Conservation (phyloP, 92 coral and sea anemone genomes). For the Palythoa grandiflora region DNA sequence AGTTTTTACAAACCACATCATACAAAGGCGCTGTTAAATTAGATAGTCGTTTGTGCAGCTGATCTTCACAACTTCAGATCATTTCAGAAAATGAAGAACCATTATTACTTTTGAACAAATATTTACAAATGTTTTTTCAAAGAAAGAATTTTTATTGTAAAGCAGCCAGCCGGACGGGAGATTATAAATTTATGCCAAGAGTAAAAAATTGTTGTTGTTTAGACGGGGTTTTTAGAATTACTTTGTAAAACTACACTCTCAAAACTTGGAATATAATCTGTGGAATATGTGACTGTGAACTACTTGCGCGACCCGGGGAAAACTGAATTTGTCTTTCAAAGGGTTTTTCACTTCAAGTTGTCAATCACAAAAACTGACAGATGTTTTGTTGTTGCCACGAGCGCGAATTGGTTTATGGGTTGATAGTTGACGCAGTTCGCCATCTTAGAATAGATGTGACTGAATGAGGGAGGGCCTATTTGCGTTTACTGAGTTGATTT, state of each 20-base stretch:
- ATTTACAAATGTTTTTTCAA: too few species aligned
- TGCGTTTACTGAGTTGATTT: conserved; percentile 17
- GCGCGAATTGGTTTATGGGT: conserved; percentile 56
- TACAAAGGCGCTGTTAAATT: too few species aligned
- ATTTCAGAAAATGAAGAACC: too few species aligned
- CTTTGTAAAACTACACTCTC: too few species aligned
- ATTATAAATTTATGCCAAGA: background rate
- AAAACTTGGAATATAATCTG: too few species aligned
- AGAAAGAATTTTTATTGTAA: too few species aligned
- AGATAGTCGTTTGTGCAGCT: too few species aligned
- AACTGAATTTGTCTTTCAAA: conserved; percentile 1
- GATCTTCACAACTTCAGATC: too few species aligned
- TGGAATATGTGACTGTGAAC: background rate
- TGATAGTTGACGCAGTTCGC: conserved; percentile 45
- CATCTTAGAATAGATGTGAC: conserved; percentile 51
- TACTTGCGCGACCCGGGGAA: background rate
- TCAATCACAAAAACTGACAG: conserved; percentile 37
- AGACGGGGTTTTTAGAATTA: too few species aligned
- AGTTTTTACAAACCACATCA: too few species aligned
- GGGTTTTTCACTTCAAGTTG: conserved; percentile 36
- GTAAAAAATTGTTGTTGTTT: too few species aligned
- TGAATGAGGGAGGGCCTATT: conserved; percentile 26
- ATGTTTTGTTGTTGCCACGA: conserved; percentile 38
- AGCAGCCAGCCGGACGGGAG: conserved; percentile 4
- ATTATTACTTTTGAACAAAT: too few species aligned